Evolutionary conservation across 2,888 invertebrate species (phyloP).

Genomic region (Leptinotarsa haldemani): DNA sequence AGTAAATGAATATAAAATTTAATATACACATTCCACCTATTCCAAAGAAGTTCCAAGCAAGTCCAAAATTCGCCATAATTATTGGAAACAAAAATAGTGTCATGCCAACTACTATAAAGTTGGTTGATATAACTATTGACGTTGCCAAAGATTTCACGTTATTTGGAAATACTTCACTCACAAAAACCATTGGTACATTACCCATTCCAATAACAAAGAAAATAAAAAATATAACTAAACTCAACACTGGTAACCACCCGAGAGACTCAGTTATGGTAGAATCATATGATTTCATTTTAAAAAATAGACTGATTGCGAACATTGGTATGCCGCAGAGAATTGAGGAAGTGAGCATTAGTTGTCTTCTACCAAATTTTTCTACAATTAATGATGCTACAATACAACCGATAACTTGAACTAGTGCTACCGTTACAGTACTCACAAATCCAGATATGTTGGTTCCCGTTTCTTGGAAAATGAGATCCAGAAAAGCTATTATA

Average conservation of each 20-base stretch:
- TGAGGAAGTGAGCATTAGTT: constrained; percentile 74
- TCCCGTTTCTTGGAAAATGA: constrained; percentile 78
- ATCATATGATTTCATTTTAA: constrained; percentile 36
- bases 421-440: constrained; percentile 80
- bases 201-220: constrained; percentile 78
- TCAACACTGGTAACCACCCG: constrained; percentile 77
- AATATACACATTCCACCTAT: constrained; percentile 43
- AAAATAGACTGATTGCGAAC: constrained; percentile 42
- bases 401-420: constrained; percentile 79
- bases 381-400: constrained; percentile 79
- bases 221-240: constrained; percentile 77
- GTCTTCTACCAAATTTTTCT: constrained; percentile 78
- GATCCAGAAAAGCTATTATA: constrained; percentile 79
- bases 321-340: constrained; percentile 71
- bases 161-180: constrained; percentile 84
- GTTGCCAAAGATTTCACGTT: constrained; percentile 74
- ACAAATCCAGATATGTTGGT: constrained; percentile 71
- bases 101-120: constrained; percentile 41
- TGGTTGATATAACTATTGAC: constrained; percentile 61
- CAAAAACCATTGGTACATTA: constrained; percentile 82
- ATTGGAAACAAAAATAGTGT: constrained; percentile 50
- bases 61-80: constrained; percentile 44
- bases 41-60: constrained; percentile 49
- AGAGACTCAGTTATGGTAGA: constrained; percentile 60
- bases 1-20: constrained; percentile 45